These are phyloP conservation scores for Illadopsis cleaveri DNA, from an alignment of 2,113 vertebrate species.

Conservation along the genomic window DNA sequence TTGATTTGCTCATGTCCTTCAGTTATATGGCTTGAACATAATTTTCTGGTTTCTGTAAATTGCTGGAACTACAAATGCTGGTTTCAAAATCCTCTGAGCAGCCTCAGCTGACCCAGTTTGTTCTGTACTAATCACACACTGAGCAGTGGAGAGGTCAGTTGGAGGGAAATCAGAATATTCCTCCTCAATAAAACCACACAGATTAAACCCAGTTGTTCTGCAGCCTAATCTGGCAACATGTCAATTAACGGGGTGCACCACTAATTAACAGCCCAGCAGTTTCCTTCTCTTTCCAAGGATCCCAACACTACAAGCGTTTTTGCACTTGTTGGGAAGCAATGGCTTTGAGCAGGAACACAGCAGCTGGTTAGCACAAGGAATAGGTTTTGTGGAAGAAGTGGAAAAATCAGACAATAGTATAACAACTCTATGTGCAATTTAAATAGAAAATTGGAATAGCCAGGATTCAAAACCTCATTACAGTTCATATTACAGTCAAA, in stretches of 20 bases:
- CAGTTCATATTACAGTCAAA: neutral
- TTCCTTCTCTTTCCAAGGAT: neutral
- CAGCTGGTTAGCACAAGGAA: neutral
- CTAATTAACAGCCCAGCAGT: neutral
- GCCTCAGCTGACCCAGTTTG: conserved; percentile 6
- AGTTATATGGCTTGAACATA: neutral
- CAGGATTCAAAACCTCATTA: neutral
- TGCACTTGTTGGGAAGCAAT: neutral
- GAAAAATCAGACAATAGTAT: neutral
- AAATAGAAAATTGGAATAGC: neutral
- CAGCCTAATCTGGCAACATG: neutral
- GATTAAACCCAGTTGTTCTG: neutral
- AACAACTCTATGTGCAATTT: neutral
- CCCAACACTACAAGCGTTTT: neutral
- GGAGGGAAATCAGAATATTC: neutral
- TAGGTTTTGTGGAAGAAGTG: neutral
- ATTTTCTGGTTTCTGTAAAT: neutral
- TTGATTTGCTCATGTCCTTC: neutral
- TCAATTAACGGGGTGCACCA: accelerated
- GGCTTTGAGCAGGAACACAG: neutral
- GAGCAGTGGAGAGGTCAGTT: neutral
- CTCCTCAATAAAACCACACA: neutral
- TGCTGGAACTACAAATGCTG: neutral
- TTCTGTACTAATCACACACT: neutral
- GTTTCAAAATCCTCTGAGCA: neutral